Percentiles rank a stretch among this genome's conserved stretches.
phyloP scores from a whole-genome alignment of 2,888 invertebrate species.

The Metacarcinus magister region DNA sequence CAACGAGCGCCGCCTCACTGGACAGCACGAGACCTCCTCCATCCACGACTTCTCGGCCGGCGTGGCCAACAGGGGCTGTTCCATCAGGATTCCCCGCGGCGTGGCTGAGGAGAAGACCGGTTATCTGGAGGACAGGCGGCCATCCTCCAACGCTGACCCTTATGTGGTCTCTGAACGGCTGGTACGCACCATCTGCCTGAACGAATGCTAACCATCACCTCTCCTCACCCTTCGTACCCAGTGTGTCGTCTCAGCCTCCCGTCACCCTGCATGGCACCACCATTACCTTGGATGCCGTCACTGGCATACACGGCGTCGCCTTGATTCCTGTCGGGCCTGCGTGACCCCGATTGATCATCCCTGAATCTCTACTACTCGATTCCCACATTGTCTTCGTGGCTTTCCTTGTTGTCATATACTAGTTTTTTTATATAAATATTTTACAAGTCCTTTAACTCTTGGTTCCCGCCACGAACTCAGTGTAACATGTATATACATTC shows the following conservation, averaged over 20 bases:
- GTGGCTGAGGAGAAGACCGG: constrained; percentile 85
- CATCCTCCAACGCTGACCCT: constrained; percentile 90
- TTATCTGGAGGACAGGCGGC: constrained; percentile 89
- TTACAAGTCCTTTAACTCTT: background rate
- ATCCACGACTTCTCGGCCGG: constrained; percentile 87
- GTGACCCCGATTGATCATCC: background rate
- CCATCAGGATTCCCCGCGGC: constrained; percentile 86
- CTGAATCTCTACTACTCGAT: background rate
- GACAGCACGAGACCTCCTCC: constrained; percentile 87
- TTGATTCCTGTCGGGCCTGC: background rate
- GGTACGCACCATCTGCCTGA: constrained; percentile 83
- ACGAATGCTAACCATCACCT: constrained; percentile 76
- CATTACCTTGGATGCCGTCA: background rate
- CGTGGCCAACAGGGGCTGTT: constrained; percentile 86
- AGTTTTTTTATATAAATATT: constrained; percentile 45
- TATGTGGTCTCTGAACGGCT: constrained; percentile 84
- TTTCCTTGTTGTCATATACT: background rate
- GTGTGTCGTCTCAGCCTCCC: background rate
- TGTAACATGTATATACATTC: background rate
- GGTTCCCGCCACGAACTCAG: background rate
- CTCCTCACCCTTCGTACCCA: background rate
- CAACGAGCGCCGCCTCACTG: constrained; percentile 97
- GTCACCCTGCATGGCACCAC: background rate
- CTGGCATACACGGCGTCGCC: background rate
- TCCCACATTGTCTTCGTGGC: background rate